Evolutionary conservation across 2,888 invertebrate species (phyloP), one percentile per base, ranked within the genome.

Genomic region (Caenorhabditis macrosperma): DNA sequence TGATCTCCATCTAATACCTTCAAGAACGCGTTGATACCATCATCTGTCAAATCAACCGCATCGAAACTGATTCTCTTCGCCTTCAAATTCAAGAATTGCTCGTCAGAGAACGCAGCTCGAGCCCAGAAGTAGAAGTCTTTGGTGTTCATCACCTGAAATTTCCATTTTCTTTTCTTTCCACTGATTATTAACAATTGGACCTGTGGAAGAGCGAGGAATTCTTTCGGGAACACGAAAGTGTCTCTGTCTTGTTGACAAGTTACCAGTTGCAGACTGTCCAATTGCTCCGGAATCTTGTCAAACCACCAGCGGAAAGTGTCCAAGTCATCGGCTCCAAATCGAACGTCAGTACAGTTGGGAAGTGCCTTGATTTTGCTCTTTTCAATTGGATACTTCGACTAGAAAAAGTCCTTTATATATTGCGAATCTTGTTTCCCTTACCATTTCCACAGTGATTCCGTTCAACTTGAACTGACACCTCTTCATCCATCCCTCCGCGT

Each of bases 401-500:
- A 15, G 6, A 38, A 38, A 12, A 12, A n/a, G n/a, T n/a, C n/a
- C n/a, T n/a, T 38, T 12, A 38, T 38, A 9, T 38, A 15, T 38
- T 38, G 9, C 5, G 3, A 12, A 38, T 12, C 3, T 9, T 12
- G 15, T 5, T 38, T 12, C 38, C 9, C 38, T 2, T 12, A 17
- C n/a, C 48, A 59, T 59, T 7, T 26, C 57, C 30, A 68, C 33
- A 7, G 6, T 59, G 15, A 68, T 24, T 0, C 7, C 12, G 9
- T 30, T 17, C 20, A 68, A 10, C 20, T 33, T 33, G 33, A 28
- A 57, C 12, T 59, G 20, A 10, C 48, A 26, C 38, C 38, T 48
- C 35, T 68, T 57, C 50, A 68, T 59, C 48, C 35, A 50, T 10
- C 12, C 26, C 33, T 68, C 68, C 12, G 26, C 48, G 24, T 38